A percentile compares a stretch with the other conserved stretches of the same genome.
These are phyloP conservation scores for Hypercompe scribonia DNA, from an alignment of 2,888 invertebrate species.

Conservation along the genomic window DNA sequence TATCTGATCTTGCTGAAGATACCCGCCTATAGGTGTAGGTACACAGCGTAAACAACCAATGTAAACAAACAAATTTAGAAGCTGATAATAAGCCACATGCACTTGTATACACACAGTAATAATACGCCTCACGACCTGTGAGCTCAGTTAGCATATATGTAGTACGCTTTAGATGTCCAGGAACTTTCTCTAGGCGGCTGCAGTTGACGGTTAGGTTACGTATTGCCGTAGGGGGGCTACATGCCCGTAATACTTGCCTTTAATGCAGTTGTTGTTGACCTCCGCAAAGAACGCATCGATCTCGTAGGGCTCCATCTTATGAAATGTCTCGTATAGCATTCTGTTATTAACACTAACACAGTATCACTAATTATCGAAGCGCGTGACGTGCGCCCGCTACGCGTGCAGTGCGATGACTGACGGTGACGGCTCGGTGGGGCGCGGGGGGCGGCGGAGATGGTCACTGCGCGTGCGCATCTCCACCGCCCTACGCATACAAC, in stretches of 20 bases:
- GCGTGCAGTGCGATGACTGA: slow-evolving; percentile 50
- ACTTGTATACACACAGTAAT: slow-evolving; percentile 3
- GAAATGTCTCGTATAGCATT: slow-evolving; percentile 80
- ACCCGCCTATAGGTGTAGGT: background rate
- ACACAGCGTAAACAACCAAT: slow-evolving; percentile 9
- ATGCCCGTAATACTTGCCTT: slow-evolving; percentile 63
- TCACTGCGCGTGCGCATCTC: slow-evolving; percentile 44
- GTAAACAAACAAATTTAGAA: slow-evolving; percentile 23
- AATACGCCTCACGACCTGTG: background rate
- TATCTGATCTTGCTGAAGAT: background rate
- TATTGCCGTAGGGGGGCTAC: background rate
- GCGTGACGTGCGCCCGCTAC: slow-evolving; percentile 52
- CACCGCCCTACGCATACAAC: slow-evolving; percentile 33
- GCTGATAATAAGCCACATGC: slow-evolving; percentile 14
- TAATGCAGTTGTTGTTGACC: slow-evolving; percentile 75
- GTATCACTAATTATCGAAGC: slow-evolving; percentile 2
- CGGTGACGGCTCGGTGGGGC: slow-evolving; percentile 23
- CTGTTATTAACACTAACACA: slow-evolving; percentile 46
- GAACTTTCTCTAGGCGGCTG: background rate
- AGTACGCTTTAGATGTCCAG: background rate
- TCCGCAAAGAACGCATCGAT: slow-evolving; percentile 77
- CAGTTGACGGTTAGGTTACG: too few species aligned
- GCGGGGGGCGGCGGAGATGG: slow-evolving; percentile 16
- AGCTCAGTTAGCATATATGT: background rate
- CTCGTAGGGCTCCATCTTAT: slow-evolving; percentile 70